Evolutionary conservation across 2,113 vertebrate species (phyloP).

Genomic region (Machaerirhynchus nigripectus): DNA sequence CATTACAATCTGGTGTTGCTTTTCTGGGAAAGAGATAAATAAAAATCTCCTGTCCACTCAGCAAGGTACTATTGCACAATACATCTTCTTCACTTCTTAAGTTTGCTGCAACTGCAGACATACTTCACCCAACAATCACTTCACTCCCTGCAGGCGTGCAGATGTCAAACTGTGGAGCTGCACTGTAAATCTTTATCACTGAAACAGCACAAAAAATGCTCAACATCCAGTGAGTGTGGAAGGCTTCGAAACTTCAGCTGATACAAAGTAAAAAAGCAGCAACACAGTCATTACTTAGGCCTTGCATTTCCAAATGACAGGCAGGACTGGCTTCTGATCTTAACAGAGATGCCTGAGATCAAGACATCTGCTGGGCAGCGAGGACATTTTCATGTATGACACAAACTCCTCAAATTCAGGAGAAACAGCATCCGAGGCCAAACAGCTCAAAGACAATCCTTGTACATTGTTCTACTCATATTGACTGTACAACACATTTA

Average conservation of each 20-base stretch:
- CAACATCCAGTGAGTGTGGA: neutral
- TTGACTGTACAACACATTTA: neutral
- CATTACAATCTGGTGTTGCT: neutral
- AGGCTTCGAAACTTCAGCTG: neutral
- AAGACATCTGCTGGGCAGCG: neutral
- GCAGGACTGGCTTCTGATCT: neutral
- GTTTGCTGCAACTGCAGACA: neutral
- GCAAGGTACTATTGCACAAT: neutral
- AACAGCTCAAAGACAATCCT: neutral
- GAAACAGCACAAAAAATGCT: neutral
- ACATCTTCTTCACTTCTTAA: neutral
- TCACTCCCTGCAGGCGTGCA: neutral
- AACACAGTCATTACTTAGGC: neutral
- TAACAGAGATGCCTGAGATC: neutral
- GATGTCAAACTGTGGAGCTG: neutral
- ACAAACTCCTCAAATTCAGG: neutral
- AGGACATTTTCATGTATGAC: accelerated
- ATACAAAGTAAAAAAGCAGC: neutral
- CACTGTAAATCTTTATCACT: neutral
- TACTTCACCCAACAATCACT: neutral
- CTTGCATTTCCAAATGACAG: neutral
- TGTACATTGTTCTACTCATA: neutral
- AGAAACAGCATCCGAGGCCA: neutral
- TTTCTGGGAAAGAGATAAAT: neutral
- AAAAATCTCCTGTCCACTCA: neutral